These are phyloP conservation scores for Chrysomela aeneicollis DNA, from an alignment of 2,888 invertebrate genomes.

Conservation along the genomic window DNA sequence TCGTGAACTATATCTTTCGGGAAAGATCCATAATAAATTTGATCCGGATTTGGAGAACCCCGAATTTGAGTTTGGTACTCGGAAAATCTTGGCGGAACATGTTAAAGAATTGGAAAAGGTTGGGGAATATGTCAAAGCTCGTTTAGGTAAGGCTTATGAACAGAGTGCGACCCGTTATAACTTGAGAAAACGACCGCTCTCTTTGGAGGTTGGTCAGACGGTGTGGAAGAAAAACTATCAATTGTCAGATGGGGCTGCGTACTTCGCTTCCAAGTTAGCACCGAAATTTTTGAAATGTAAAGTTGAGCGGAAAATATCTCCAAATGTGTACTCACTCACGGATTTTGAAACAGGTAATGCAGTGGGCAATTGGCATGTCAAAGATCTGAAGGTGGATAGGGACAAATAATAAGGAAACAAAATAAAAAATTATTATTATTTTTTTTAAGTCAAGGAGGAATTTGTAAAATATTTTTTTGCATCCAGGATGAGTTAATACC, in stretches of 20 bases:
- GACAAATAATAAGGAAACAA: background rate
- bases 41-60: background rate
- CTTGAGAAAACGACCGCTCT: constrained; percentile 18
- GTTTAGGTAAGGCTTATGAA: constrained; percentile 18
- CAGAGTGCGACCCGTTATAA: constrained; percentile 22
- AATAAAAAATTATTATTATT: too few species aligned
- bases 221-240: constrained; percentile 29
- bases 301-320: constrained; percentile 14
- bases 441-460: too few species aligned
- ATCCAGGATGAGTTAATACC: too few species aligned
- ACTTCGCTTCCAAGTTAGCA: constrained; percentile 35
- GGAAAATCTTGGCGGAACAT: constrained; percentile 14
- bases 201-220: constrained; percentile 12
- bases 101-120: constrained; percentile 14
- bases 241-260: constrained; percentile 31
- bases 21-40: constrained; percentile 18
- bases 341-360: background rate
- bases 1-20: background rate
- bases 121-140: background rate
- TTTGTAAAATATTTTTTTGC: too few species aligned
- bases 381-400: constrained; percentile 21
- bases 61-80: background rate
- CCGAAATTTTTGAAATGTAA: constrained; percentile 29
- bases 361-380: constrained; percentile 17
- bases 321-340: constrained; percentile 13